These are phyloP conservation scores for Cyrtorhinus lividipennis DNA, from an alignment of 1,140 invertebrate species.

Conservation along the genomic window DNA sequence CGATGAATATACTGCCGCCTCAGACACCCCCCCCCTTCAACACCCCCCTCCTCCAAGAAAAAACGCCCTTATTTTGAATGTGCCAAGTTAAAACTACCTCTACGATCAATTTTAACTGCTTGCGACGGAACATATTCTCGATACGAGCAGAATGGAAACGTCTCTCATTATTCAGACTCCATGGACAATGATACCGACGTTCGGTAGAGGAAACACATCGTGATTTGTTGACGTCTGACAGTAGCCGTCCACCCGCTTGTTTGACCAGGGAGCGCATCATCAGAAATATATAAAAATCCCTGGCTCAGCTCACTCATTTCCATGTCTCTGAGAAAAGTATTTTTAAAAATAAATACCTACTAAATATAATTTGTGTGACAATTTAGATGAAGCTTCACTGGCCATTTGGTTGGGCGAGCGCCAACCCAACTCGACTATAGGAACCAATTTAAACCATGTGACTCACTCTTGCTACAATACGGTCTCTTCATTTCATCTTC, in stretches of 20 bases:
- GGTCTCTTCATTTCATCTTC: neutral
- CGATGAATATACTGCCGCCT: no score
- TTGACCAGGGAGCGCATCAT: neutral
- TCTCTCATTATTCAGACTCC: no score
- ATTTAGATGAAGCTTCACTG: slow-evolving; percentile 8
- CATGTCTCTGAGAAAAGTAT: neutral
- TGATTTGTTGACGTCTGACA: slow-evolving; percentile 8
- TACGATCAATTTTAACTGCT: no score
- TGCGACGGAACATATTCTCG: no score
- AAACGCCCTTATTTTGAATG: no score
- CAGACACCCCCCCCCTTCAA: no score
- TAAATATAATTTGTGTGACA: slow-evolving; percentile 10
- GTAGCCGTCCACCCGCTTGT: neutral
- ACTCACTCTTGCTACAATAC: slow-evolving; percentile 1
- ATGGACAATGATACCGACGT: no score
- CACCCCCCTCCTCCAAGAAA: no score
- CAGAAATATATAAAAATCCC: slow-evolving; percentile 1
- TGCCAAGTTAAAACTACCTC: no score
- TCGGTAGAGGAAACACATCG: no score
- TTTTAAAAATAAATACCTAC: slow-evolving; percentile 10
- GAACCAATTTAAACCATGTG: slow-evolving; percentile 6
- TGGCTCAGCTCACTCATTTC: slow-evolving; percentile 1
- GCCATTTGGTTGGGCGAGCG: neutral
- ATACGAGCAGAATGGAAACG: no score
- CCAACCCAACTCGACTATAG: neutral